Evolutionary conservation across 2,113 vertebrate genomes (phyloP), one percentile per base, ranked within the genome.

Genomic region (Oryzias celebensis): DNA sequence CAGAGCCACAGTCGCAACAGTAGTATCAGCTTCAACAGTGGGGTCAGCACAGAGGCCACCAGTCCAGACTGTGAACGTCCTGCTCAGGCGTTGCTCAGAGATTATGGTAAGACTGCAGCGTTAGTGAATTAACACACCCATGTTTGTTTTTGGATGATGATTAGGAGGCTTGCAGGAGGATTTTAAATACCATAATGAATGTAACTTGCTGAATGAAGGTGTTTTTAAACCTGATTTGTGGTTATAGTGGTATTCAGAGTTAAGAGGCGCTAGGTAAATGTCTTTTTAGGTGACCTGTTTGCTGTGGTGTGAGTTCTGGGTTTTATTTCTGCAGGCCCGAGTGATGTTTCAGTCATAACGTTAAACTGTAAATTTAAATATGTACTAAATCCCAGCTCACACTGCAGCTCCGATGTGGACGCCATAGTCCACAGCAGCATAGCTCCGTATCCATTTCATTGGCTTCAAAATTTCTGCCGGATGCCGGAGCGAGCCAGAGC

Each of bases 1-100:
- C 85, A 96, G 81, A 94, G 93, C 86, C 96, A 97, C 82, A 97
- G 95, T 73, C 94, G 96, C 8, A 97, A 94, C 82, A 98, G 96
- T 59, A 93, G 94, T 64, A 92, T 97, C 71, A 98, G 96, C 85
- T 94, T 92, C 24, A 92, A 88, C 31, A 98, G 96, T 0, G 93
- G 95, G 1, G 94, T 95, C 82, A 97, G 95, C 73, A 93, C 87
- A 0, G 96, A 98, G 71, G 92, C 95, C 51, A 93, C 93, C 0
- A 98, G 96, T 10, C 95, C 96, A 0, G 96, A 98, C 31, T 94
- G 91, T 0, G 96, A 98, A 76, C 92, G 96, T 15, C 94, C 95
- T 0, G 92, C 93, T 4, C 96, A 98, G 4, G 95, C 95, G 10
- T 92, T 98, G 12, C 89, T 97, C 12, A 90, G 95, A 61, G 96